A percentile compares a stretch with the other conserved stretches of the same genome.
phyloP scores from a whole-genome alignment of 1,140 invertebrate species.

The Zeugodacus cucurbitae region DNA sequence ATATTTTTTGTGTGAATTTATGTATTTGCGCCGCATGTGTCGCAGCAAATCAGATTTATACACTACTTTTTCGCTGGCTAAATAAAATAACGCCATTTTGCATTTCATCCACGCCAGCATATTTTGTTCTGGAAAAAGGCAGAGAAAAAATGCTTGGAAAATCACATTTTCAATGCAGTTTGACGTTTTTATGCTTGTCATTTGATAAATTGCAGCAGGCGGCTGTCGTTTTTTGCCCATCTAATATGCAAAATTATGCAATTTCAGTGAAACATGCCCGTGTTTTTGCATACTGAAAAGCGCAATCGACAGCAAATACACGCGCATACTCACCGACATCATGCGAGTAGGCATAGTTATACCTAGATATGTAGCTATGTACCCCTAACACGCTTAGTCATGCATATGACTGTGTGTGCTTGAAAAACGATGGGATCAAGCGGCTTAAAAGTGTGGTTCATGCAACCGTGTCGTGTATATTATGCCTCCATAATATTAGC shows the following conservation, averaged over 20 bases:
- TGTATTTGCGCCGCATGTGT: neutral
- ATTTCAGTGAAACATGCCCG: neutral
- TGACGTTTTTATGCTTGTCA: constrained; percentile 21
- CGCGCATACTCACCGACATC: neutral
- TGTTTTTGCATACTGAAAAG: neutral
- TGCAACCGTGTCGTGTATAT: neutral
- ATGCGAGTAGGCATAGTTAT: neutral
- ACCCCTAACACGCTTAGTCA: neutral
- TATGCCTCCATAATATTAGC: constrained; percentile 11
- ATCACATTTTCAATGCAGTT: neutral
- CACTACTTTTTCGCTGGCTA: neutral
- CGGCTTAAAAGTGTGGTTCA: neutral
- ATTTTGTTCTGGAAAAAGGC: neutral
- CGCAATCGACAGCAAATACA: neutral
- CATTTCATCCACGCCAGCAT: neutral
- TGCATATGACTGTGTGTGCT: neutral
- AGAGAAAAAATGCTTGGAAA: neutral
- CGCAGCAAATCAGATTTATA: neutral
- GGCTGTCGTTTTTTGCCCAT: neutral
- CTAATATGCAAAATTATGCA: constrained; percentile 36
- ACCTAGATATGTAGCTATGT: neutral
- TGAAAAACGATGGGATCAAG: neutral
- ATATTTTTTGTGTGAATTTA: neutral
- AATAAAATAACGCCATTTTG: neutral
- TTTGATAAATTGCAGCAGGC: constrained; percentile 24